Base-by-base conservation (phyloP, 2,888 invertebrate species). In the Callimorpha dominula region DNA sequence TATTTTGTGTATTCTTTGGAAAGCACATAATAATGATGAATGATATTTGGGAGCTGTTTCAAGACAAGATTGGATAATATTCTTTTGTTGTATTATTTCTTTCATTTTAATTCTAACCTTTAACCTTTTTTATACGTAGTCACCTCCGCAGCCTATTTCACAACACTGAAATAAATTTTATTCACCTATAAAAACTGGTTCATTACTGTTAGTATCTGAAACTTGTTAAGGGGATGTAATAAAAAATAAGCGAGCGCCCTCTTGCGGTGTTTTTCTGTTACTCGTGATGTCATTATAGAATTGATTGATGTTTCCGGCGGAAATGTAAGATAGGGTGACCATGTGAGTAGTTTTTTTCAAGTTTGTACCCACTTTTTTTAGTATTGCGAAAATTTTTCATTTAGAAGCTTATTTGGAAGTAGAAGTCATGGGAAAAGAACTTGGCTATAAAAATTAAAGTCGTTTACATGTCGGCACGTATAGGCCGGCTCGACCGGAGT, bases 291-390 rank as follows among this genome's bases (percentile, higher is more conserved):
- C 86, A 84, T 86, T 87, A 85, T 72, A 78, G 77, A 80, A 84
- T 83, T 87, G 86, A 87, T 86, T 84, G 86, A 86, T 85, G 86
- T 78, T 80, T 75, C 78, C 72, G 70, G n/a, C 49, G 74, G 74
- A 80, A 80, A 78, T 79, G 77, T 74, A n/a, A 15, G 65, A 68
- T 78, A 69, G 76, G 75, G 81, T 71, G 77, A 65, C 82, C 75
- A 80, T 8, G 64, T 11, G 9, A 60, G 17, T n/a, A 12, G 43
- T 12, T 4, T 65, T n/a, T 12, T 65, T 46, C 46, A 42, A 46
- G 9, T 46, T 4, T 46, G 43, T 20, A 4, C 31, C 1, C 0
- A 31, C 2, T 31, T 6, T 60, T 11, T 31, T 60, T 31, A 57
- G 4, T 31, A 8, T 49, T 11, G 17, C 2, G 3, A 65, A 65